phyloP scores from a whole-genome alignment of 2,888 invertebrate species.

The Chrysotoxum bicinctum region DNA sequence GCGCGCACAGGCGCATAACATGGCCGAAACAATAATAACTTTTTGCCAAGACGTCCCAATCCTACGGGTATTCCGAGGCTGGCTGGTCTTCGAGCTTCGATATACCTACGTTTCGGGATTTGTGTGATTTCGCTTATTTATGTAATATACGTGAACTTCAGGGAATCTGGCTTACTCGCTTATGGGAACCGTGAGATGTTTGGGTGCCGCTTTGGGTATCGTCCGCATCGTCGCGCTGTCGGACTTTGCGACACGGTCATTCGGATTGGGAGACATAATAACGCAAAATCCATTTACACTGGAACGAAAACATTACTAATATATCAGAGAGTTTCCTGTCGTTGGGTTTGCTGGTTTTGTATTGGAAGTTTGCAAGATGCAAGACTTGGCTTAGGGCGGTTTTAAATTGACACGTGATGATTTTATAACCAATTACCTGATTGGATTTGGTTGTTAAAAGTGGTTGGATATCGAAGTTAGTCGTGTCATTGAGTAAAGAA shows the following conservation, averaged over 20 bases:
- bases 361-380: background rate
- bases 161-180: constrained; percentile 68
- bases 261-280: constrained; percentile 47
- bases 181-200: constrained; percentile 42
- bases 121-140: constrained; percentile 69
- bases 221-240: background rate
- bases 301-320: constrained; percentile 70
- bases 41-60: constrained; percentile 59
- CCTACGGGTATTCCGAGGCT: constrained; percentile 34
- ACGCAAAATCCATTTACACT: constrained; percentile 69
- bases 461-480: constrained; percentile 9
- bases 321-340: constrained; percentile 69
- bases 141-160: constrained; percentile 67
- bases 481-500: background rate
- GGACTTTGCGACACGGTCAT: constrained; percentile 18
- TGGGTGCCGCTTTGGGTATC: constrained; percentile 31
- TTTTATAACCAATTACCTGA: constrained; percentile 73
- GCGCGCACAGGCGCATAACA: constrained; percentile 53
- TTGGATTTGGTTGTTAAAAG: constrained; percentile 63
- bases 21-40: constrained; percentile 70
- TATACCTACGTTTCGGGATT: constrained; percentile 40
- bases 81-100: background rate
- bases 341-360: constrained; percentile 27
- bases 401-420: constrained; percentile 74
- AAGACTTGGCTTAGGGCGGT: constrained; percentile 52